Evolutionary conservation across 2,797 vertebrate species (phyloP).

Genomic region (Dallia pectoralis): DNA sequence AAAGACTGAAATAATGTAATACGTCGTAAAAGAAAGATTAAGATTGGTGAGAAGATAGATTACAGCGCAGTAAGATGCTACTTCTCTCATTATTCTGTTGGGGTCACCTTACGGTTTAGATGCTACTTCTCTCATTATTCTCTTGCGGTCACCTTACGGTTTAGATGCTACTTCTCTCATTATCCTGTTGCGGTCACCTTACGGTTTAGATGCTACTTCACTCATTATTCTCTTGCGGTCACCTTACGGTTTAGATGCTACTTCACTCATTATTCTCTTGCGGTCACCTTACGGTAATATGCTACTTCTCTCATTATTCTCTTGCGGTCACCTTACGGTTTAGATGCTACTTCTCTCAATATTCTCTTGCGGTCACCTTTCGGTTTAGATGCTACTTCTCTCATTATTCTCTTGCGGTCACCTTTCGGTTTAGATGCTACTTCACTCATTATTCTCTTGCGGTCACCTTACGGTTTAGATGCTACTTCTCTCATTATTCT

Average conservation of each 20-base stretch:
- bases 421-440: constrained; percentile 40
- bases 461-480: constrained; percentile 49
- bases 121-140: background rate
- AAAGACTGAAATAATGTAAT: background rate
- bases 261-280: constrained; percentile 14
- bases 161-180: constrained; percentile 19
- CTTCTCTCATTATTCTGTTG: constrained; percentile 15
- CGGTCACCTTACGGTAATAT: constrained; percentile 48
- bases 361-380: constrained; percentile 42
- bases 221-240: constrained; percentile 30
- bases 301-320: background rate
- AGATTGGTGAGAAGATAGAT: constrained; percentile 43
- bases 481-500: background rate
- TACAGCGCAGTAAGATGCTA: constrained; percentile 43
- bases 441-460: constrained; percentile 14
- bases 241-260: constrained; percentile 41
- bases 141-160: constrained; percentile 47
- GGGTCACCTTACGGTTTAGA: constrained; percentile 47
- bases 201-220: constrained; percentile 25
- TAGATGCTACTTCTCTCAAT: constrained; percentile 15
- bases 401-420: constrained; percentile 32
- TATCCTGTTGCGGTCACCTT: constrained; percentile 40
- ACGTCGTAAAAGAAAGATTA: background rate
- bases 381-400: constrained; percentile 26
- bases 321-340: constrained; percentile 47